Percentiles rank a stretch among this genome's conserved stretches.
Evolutionary conservation across 2,113 vertebrate species (phyloP).

Genomic region (Xenus cinereus): DNA sequence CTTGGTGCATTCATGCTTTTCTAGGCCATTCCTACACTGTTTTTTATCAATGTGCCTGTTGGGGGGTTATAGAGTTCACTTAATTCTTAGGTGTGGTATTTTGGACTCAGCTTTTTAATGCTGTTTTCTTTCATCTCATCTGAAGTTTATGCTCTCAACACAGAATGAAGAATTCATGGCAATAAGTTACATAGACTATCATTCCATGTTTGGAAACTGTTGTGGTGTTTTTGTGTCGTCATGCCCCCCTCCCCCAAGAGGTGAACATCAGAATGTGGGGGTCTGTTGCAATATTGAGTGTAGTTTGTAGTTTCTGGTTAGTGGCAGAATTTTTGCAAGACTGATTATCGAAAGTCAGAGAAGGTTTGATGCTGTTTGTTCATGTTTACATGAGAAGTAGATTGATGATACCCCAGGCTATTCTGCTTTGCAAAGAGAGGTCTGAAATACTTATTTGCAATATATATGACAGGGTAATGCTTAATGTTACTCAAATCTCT

Average conservation of each 20-base stretch:
- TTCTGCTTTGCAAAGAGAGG: not conserved
- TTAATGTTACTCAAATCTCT: not conserved
- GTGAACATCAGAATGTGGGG: not conserved
- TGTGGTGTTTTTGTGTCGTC: not conserved
- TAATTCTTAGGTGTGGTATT: not conserved
- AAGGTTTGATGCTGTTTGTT: not conserved
- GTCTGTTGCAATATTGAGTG: not conserved
- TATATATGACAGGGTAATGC: not conserved
- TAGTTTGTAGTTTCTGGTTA: not conserved
- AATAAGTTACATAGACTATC: not conserved
- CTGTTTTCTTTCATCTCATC: not conserved
- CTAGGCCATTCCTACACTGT: not conserved
- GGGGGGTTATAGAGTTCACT: not conserved
- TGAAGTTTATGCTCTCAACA: not conserved
- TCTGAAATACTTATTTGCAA: not conserved
- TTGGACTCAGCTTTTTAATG: not conserved
- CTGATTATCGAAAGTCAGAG: not conserved
- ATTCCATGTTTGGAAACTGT: not conserved
- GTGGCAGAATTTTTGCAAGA: not conserved
- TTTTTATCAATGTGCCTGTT: not conserved
- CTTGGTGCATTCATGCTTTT: not conserved
- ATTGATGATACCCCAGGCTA: not conserved
- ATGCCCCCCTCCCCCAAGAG: not conserved
- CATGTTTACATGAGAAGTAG: not conserved
- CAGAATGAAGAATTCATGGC: not conserved